Conservation (phyloP, 2,113 vertebrate genomes). For the Acinonyx jubatus region DNA sequence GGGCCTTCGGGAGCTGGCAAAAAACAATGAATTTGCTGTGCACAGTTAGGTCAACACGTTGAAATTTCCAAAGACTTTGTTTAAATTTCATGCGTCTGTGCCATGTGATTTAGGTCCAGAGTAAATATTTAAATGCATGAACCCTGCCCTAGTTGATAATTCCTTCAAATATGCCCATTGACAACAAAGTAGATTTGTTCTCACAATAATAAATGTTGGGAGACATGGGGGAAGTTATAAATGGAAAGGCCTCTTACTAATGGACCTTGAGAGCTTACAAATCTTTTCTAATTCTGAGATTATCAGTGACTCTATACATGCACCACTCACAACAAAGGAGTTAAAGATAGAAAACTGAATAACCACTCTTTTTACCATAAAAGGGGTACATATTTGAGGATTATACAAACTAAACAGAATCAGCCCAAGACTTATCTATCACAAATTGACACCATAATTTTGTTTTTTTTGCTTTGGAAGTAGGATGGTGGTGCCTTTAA, state of each 20-base stretch:
- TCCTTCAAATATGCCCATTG: background rate
- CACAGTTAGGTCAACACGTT: background rate
- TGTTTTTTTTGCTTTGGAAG: conserved; percentile 15
- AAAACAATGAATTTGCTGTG: background rate
- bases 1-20: background rate
- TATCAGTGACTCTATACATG: background rate
- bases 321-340: background rate
- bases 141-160: background rate
- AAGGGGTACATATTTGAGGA: background rate
- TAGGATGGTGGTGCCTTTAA: background rate
- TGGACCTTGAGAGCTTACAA: background rate
- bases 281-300: background rate
- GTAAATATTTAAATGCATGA: background rate
- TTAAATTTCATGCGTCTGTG: background rate
- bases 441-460: background rate
- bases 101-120: background rate
- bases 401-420: background rate
- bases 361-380: background rate
- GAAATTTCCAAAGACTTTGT: background rate
- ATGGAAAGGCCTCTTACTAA: background rate
- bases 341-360: background rate
- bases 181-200: background rate
- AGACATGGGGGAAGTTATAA: background rate
- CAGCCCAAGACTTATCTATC: background rate
- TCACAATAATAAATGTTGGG: background rate